Base-by-base conservation (phyloP, 2,888 invertebrate genomes). In the Allacma fusca region DNA sequence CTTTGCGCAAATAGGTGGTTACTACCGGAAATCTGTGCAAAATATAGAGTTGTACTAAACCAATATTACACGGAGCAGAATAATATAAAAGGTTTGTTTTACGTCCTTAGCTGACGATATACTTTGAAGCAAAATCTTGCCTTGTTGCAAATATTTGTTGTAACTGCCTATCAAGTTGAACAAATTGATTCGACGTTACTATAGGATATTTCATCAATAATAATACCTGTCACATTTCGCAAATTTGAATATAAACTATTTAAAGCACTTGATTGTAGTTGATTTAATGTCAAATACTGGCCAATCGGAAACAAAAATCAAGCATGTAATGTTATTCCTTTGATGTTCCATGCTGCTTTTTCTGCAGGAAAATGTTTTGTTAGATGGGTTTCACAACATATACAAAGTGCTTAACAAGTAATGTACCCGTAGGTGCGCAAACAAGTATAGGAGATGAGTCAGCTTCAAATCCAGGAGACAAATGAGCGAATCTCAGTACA, bases 331-430 rank as follows among this genome's bases (percentile, higher is more conserved):
- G 85, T 85, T 76, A 79, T 79, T 7, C 85, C 85, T 57, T 75
- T 77, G 13, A 85, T 84, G 68, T 85, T 84, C 43, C 81, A 83
- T 4, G 84, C 85, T 16, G 84, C 84, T 79, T 82, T 85, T 26
- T 13, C 40, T 40, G 40, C 40, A 40, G 7, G 13, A 40, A 40
- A 5, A 40, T 40, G 40, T 40, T 40, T 40, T 40, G 13, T 13
- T 40, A 40, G 13, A 40, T 9, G 13, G 13, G 13, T n/a, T n/a
- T n/a, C n/a, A 40, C 13, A 40, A 5, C 13, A 40, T 40, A 40
- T 40, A 13, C 13, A 40, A 40, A 40, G 13, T 40, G 40, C 13
- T 9, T 9, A 40, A 40, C 40, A 9, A 9, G 40, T 40, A 13
- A 9, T 40, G 40, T 50, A 50, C 84, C 85, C n/a, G 83, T 84